Percentiles rank a stretch among this genome's conserved stretches.
Conservation (phyloP, 2,113 vertebrate species). For the Phoxinus phoxinus region DNA sequence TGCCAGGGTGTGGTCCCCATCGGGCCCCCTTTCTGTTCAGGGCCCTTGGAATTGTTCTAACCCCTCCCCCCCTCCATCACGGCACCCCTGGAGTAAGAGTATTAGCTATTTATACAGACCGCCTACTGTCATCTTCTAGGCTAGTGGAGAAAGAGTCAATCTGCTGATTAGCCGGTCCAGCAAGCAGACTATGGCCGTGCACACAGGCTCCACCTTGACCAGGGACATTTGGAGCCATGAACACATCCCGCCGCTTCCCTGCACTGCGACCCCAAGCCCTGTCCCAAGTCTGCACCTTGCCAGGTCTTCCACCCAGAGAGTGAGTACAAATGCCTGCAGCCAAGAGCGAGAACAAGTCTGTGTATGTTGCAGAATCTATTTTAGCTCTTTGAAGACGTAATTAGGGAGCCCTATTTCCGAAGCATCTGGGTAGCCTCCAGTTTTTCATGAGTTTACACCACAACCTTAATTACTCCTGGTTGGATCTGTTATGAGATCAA, state of each 20-base stretch:
- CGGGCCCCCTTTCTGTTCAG: too few relatives aligned
- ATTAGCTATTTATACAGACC: slow-evolving; percentile 11
- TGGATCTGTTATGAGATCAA: slow-evolving; percentile 45
- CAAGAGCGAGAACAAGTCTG: slow-evolving; percentile 20
- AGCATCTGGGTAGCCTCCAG: slow-evolving; percentile 32
- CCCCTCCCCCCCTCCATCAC: too few relatives aligned
- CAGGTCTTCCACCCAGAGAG: slow-evolving; percentile 77
- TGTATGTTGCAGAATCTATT: slow-evolving; percentile 37
- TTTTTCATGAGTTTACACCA: slow-evolving; percentile 23
- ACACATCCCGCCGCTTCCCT: slow-evolving; percentile 83
- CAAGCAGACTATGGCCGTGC: slow-evolving; percentile 81
- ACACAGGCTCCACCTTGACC: slow-evolving; percentile 76
- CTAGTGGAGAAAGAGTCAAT: slow-evolving; percentile 93
- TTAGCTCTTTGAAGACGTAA: not conserved
- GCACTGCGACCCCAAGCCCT: slow-evolving; percentile 81
- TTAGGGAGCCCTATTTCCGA: slow-evolving; percentile 12
- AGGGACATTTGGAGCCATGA: slow-evolving; percentile 85
- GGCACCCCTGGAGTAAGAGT: not conserved
- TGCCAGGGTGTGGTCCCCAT: too few relatives aligned
- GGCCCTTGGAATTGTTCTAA: too few relatives aligned
- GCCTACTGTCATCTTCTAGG: slow-evolving; percentile 72
- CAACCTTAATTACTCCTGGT: slow-evolving; percentile 46
- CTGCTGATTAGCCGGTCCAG: slow-evolving; percentile 85
- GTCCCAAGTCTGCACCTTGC: slow-evolving; percentile 70
- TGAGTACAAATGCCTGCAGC: slow-evolving; percentile 58